Evolutionary conservation across 2,888 invertebrate species (phyloP).

Genomic region (Nowickia ferox): DNA sequence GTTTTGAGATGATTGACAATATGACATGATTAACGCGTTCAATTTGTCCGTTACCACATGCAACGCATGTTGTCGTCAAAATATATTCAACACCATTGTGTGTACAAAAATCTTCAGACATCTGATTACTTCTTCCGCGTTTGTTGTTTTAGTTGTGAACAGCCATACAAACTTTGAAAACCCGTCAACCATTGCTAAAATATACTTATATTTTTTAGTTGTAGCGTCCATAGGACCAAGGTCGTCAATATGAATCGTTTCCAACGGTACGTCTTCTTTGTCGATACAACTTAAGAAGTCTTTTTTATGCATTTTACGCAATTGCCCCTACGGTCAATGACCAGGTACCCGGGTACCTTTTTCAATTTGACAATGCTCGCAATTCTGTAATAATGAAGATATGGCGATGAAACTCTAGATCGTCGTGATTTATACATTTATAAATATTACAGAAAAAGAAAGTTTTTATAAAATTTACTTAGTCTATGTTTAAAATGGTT

Average conservation of each 20-base stretch:
- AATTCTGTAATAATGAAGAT: slow-evolving; percentile 2
- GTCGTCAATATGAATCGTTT: neutral
- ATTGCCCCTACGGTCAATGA: neutral
- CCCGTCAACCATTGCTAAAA: neutral
- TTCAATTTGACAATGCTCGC: neutral
- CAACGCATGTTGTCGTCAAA: slow-evolving; percentile 62
- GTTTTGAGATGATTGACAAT: slow-evolving; percentile 32
- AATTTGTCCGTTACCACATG: slow-evolving; percentile 60
- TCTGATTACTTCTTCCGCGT: neutral
- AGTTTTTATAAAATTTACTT: too few relatives aligned
- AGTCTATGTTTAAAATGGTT: too few relatives aligned
- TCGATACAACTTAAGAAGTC: neutral
- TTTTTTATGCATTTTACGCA: slow-evolving; percentile 2
- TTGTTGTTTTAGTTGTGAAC: slow-evolving; percentile 18
- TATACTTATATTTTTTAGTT: neutral
- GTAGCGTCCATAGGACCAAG: neutral
- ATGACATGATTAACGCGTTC: slow-evolving; percentile 33
- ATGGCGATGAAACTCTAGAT: neutral
- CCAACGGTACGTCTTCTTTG: neutral
- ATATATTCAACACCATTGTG: slow-evolving; percentile 71
- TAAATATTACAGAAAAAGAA: too few relatives aligned
- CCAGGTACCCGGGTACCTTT: too few relatives aligned
- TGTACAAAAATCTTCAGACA: slow-evolving; percentile 54
- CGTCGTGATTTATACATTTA: too few relatives aligned
- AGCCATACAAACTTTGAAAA: slow-evolving; percentile 38